Conservation (phyloP, 2,113 vertebrate species). For the Hemiprocne comata region DNA sequence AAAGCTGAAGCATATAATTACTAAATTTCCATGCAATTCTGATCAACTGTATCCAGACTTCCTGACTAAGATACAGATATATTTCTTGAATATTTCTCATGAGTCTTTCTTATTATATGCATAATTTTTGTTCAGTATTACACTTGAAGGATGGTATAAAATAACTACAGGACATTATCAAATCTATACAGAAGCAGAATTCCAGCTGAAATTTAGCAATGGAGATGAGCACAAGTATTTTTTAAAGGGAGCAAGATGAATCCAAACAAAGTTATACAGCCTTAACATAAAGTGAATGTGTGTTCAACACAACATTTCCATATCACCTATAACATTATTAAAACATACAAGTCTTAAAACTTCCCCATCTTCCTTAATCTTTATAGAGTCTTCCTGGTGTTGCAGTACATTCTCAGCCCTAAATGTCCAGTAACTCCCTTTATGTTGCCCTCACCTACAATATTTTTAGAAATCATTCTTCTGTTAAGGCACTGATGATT, state of each 20-base stretch:
- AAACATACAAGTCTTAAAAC: neutral
- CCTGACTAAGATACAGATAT: neutral
- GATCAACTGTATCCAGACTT: neutral
- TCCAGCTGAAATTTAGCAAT: neutral
- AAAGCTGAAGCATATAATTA: neutral
- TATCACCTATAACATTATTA: neutral
- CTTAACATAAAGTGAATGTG: neutral
- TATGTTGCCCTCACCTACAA: neutral
- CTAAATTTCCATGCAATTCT: neutral
- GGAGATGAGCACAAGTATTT: neutral
- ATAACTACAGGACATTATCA: neutral
- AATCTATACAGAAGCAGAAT: neutral
- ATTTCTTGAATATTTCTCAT: neutral
- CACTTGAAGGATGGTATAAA: neutral
- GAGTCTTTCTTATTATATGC: neutral
- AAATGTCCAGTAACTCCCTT: neutral
- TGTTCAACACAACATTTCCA: neutral
- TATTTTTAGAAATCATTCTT: neutral
- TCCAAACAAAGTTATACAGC: neutral
- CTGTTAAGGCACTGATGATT: neutral
- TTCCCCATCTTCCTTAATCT: neutral
- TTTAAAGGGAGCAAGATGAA: neutral
- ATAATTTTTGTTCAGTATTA: neutral
- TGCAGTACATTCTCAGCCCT: neutral
- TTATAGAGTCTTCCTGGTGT: neutral